phyloP scores from a whole-genome alignment of 2,888 invertebrate genomes.

The Keiferia lycopersicella region DNA sequence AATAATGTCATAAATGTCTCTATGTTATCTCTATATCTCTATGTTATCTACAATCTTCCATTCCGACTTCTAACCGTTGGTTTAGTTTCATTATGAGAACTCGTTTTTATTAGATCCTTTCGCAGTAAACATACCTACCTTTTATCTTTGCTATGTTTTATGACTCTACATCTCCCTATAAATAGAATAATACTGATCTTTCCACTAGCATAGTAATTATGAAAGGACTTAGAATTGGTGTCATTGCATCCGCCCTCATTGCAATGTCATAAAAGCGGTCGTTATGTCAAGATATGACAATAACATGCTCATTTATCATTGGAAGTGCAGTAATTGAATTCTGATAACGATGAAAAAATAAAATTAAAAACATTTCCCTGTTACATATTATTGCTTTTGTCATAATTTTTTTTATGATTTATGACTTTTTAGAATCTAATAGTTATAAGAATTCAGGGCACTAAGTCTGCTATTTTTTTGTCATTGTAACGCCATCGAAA shows the following conservation, averaged over 20 bases:
- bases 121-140: too few relatives aligned
- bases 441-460: too few relatives aligned
- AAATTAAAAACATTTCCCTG: constrained; percentile 21
- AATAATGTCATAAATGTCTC: too few relatives aligned
- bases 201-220: background rate
- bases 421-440: background rate
- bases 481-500: too few relatives aligned
- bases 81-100: too few relatives aligned
- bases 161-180: background rate
- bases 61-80: too few relatives aligned
- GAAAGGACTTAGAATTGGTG: constrained; percentile 21
- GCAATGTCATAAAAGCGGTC: constrained; percentile 15
- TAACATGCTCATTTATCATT: constrained; percentile 28
- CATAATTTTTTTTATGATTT: background rate
- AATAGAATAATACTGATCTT: background rate
- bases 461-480: too few relatives aligned
- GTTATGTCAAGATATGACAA: constrained; percentile 14
- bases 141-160: background rate
- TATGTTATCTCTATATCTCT: too few relatives aligned
- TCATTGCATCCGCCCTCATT: constrained; percentile 23
- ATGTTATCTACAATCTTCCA: too few relatives aligned
- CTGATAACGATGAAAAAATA: constrained; percentile 36
- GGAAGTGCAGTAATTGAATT: constrained; percentile 37
- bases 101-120: too few relatives aligned
- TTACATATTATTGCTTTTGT: constrained; percentile 5